These are phyloP conservation scores for Poecilia gillii DNA, from an alignment of 2,797 vertebrate species.

Conservation along the genomic window DNA sequence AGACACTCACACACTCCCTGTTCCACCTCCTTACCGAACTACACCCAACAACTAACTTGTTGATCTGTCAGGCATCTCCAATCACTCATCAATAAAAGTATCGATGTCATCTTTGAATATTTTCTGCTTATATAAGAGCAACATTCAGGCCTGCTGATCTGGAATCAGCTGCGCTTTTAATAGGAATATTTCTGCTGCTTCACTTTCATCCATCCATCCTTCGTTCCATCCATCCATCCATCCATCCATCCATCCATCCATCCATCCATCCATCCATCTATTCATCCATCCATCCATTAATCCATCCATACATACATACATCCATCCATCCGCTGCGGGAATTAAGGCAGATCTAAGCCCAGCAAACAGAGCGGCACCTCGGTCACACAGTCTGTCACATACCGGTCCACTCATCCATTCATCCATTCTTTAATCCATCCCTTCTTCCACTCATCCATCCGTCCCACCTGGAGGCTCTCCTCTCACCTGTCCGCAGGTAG, in stretches of 20 bases:
- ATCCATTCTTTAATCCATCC: background rate
- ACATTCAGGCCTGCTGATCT: background rate
- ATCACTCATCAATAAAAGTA: conserved; percentile 9
- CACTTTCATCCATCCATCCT: background rate
- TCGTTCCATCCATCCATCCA: background rate
- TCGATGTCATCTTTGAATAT: background rate
- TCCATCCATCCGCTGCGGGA: background rate
- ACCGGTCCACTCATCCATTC: background rate
- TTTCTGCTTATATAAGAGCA: background rate
- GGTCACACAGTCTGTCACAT: background rate
- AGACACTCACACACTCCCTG: conserved; percentile 1
- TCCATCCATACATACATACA: background rate
- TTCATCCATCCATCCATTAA: background rate
- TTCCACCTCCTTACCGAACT: conserved; percentile 5
- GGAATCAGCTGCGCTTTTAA: background rate
- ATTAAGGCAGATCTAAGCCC: background rate
- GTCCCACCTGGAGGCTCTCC: conserved; percentile 35
- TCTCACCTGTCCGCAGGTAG: conserved; percentile 73
- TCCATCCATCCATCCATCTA: background rate
- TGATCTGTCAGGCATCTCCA: conserved; percentile 8
- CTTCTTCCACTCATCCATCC: conserved; percentile 2
- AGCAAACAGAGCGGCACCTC: conserved; percentile 3
- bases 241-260: background rate
- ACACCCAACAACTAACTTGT: conserved; percentile 20
- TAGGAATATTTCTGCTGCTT: background rate